Base-by-base conservation (phyloP, 2,797 vertebrate genomes). In the Gila robusta region DNA sequence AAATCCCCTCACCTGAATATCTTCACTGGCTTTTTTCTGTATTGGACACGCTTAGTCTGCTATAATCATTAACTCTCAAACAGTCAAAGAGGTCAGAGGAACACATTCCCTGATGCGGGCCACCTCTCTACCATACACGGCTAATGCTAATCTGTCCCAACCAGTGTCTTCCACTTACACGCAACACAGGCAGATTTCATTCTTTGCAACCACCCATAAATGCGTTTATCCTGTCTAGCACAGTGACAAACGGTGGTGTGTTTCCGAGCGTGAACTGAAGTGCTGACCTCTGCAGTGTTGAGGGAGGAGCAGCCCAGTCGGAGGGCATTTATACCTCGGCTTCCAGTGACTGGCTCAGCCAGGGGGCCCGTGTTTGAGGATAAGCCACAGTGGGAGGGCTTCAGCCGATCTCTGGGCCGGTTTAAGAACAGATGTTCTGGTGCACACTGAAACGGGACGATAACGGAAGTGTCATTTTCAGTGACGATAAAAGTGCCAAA, bases 241-340 rank as follows among this genome's bases (percentile, higher is more conserved):
- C 82, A 88, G 91, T 86, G 88, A 87, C 62, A 41, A 86, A 82
- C 90, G 90, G 89, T 89, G 52, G 23, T 54, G 93, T 89, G 85
- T 91, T 91, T 89, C 91, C 87, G 89, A 92, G 91, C 91, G 87
- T 92, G 92, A 89, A 89, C 83, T 91, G 91, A 94, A 94, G 74
- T 92, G 93, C 93, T 95, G 94, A 94, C 93, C 91, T 88, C 88
- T 87, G 89, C 91, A 92, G 90, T 84, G 87, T 90, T 74, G 0
- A 82, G 81, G 88, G 86, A 87, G 86, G 74, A 86, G 90, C 87
- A 86, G 87, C 87, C 88, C 89, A 91, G 92, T 95, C 93, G 90
- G 88, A 92, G 70, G 91, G 87, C 87, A 90, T 91, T 92, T 78
- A 49, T 66, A 79, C 67, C 47, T 12, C 59, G 12, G 66, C 9